Conservation (phyloP, 1,140 invertebrate genomes). For the Drosophila leontia region DNA sequence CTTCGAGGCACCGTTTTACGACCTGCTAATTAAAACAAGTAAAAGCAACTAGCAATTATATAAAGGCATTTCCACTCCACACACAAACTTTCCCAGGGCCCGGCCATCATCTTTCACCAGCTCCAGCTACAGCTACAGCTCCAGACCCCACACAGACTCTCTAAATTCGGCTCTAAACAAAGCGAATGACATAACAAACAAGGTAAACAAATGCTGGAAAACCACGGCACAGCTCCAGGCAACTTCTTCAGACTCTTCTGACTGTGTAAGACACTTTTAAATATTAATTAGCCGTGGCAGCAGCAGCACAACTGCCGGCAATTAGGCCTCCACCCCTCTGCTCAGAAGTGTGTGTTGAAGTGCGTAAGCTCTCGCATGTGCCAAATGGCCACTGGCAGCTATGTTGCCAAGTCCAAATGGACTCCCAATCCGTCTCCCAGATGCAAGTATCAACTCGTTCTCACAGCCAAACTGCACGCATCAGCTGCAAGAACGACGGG, state of each 20-base stretch:
- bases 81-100: slow-evolving; percentile 48
- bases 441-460: slow-evolving; percentile 19
- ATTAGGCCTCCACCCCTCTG: slow-evolving; percentile 40
- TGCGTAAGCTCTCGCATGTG: slow-evolving; percentile 65
- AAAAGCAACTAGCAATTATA: slow-evolving; percentile 46
- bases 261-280: slow-evolving; percentile 65
- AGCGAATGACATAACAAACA: slow-evolving; percentile 70
- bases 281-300: slow-evolving; percentile 74
- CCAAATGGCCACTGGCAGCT: slow-evolving; percentile 21
- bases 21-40: slow-evolving; percentile 57
- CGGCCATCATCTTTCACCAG: slow-evolving; percentile 48
- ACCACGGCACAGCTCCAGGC: slow-evolving; percentile 10
- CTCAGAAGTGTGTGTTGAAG: slow-evolving; percentile 70
- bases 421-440: slow-evolving; percentile 9
- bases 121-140: neutral
- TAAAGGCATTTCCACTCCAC: slow-evolving; percentile 56
- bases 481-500: slow-evolving; percentile 38
- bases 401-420: slow-evolving; percentile 3
- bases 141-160: slow-evolving; percentile 31
- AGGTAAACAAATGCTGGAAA: slow-evolving; percentile 24
- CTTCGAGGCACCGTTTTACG: slow-evolving; percentile 44
- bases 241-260: slow-evolving; percentile 26
- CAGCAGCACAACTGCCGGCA: slow-evolving; percentile 41
- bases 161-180: slow-evolving; percentile 33
- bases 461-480: slow-evolving; percentile 64